Conservation (phyloP, 2,888 invertebrate genomes). For the Beris chalybata region DNA sequence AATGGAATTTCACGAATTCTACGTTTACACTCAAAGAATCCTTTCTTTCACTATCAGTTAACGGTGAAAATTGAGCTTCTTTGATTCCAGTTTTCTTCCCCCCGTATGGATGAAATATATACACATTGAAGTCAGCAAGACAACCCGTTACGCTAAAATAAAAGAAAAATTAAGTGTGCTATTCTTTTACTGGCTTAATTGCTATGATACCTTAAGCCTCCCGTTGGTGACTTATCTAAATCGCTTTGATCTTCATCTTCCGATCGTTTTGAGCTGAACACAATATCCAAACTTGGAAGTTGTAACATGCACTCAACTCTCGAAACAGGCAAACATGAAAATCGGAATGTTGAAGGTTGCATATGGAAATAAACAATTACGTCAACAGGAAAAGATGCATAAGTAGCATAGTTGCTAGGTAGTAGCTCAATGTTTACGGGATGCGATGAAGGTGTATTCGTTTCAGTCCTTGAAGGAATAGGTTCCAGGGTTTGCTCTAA, state of each 20-base stretch:
- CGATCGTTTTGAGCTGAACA: constrained; percentile 90
- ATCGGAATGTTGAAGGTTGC: constrained; percentile 95
- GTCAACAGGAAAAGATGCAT: constrained; percentile 96
- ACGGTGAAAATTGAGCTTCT: constrained; percentile 83
- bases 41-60: constrained; percentile 86
- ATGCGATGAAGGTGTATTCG: constrained; percentile 47
- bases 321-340: constrained; percentile 93
- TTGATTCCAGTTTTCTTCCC: constrained; percentile 79
- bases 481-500: constrained; percentile 96
- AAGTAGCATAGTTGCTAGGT: constrained; percentile 77
- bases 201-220: constrained; percentile 48
- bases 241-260: constrained; percentile 64
- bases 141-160: constrained; percentile 89
- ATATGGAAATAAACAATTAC: constrained; percentile 98
- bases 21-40: constrained; percentile 96
- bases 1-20: constrained; percentile 94
- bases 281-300: constrained; percentile 94
- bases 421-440: constrained; percentile 60
- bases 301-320: constrained; percentile 94
- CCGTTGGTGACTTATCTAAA: constrained; percentile 49
- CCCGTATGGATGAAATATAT: constrained; percentile 98
- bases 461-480: constrained; percentile 71
- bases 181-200: background rate
- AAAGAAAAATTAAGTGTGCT: background rate
- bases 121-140: constrained; percentile 94